Conservation (phyloP, 2,888 invertebrate genomes). For the Chromoteleia sp. region DNA sequence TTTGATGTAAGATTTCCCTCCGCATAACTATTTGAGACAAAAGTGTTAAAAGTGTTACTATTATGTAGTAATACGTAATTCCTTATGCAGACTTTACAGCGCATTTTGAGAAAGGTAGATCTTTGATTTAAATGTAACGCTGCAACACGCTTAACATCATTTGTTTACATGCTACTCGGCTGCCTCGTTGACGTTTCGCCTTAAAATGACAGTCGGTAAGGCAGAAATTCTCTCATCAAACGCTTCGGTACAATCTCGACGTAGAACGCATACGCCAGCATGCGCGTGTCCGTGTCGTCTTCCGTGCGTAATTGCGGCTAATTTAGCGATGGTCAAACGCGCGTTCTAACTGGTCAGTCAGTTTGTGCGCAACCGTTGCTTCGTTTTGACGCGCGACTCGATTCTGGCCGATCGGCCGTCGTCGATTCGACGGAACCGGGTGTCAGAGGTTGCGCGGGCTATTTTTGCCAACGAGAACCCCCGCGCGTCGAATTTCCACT, state of each 20-base stretch:
- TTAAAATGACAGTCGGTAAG: constrained; percentile 2
- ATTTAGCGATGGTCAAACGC: constrained; percentile 74
- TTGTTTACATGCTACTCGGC: not conserved
- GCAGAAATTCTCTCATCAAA: not conserved
- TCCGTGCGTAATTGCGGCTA: constrained; percentile 78
- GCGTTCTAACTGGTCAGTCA: constrained; percentile 43
- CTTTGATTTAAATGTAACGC: no score
- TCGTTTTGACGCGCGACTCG: constrained; percentile 6
- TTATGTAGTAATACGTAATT: no score
- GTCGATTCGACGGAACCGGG: constrained; percentile 18
- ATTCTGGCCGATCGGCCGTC: constrained; percentile 22
- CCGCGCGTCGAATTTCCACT: no score
- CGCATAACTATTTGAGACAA: no score
- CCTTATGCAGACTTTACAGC: no score
- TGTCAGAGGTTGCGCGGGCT: constrained; percentile 42
- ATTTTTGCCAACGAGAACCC: no score
- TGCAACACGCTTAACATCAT: no score
- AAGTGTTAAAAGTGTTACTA: no score
- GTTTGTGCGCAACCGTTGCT: constrained; percentile 42
- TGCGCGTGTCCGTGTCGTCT: constrained; percentile 22
- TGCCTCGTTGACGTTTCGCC: no score
- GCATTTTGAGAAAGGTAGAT: no score
- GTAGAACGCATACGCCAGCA: constrained; percentile 7
- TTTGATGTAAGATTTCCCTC: no score
- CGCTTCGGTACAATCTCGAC: no score